phyloP scores from a whole-genome alignment of 2,888 invertebrate genomes.

The Diogma glabrata region DNA sequence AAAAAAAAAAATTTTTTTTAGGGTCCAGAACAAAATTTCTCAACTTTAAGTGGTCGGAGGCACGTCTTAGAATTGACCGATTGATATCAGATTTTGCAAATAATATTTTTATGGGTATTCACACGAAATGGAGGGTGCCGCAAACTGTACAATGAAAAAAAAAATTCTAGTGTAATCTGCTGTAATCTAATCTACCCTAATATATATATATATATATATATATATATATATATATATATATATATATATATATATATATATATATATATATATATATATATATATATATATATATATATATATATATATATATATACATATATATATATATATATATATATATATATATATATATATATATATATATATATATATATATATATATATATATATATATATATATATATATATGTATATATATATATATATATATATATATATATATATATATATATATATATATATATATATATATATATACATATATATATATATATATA shows the following conservation, averaged over 20 bases:
- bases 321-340: constrained; percentile 3
- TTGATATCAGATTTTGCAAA: no score
- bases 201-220: constrained; percentile 3
- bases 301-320: neutral
- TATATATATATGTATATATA: constrained; percentile 1
- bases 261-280: constrained; percentile 3
- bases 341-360: constrained; percentile 3
- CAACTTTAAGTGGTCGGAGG: no score
- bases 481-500: constrained; percentile 3
- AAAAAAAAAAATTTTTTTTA: no score
- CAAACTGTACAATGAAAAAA: no score
- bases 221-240: constrained; percentile 3
- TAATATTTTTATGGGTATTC: no score
- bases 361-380: constrained; percentile 4
- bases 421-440: constrained; percentile 2
- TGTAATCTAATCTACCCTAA: neutral
- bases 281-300: constrained; percentile 3
- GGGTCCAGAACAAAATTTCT: no score
- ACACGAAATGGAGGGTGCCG: no score
- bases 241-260: constrained; percentile 3
- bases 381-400: constrained; percentile 5
- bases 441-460: constrained; percentile 4
- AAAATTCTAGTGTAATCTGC: no score
- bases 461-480: constrained; percentile 4
- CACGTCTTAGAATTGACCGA: no score